Evolutionary conservation across 2,797 vertebrate genomes (phyloP), one percentile per base, ranked within the genome.

Genomic region (Microhierax caerulescens): DNA sequence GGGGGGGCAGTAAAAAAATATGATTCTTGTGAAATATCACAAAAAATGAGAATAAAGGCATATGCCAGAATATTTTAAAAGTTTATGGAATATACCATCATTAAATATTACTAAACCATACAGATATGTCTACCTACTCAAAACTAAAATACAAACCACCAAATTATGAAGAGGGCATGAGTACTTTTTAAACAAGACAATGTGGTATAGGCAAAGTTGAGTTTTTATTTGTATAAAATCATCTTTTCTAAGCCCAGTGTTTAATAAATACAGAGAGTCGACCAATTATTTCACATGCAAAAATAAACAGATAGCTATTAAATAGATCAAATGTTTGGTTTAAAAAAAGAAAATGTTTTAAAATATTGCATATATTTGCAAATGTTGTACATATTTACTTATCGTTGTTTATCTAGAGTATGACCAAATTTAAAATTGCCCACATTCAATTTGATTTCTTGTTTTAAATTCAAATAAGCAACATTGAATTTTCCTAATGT

Each of bases 271-370:
- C 79, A 80, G 74, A 86, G 70, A 88, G 39, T 32, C 56, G 23
- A 88, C 51, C n/a, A 96, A 94, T 96, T 97, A 96, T 94, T 97
- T 95, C 89, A 94, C 27, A 23, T 68, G 32, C 78, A 91, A 95
- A 97, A 96, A 85, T 92, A 97, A 97, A 95, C 73, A 87, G 14
- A 23, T 70, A 94, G 68, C 83, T 96, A 97, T 97, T 97, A 96
- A 97, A 93, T 64, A 54, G 36, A 89, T 22, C 90, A 98, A 97
- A 98, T 97, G 96, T 97, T 97, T 95, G 65, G 69, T 10, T 92
- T 92, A 16, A 57, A 77, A 90, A 81, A 95, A 63, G 9, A 96
- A 97, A 97, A 95, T 88, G 63, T 97, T 96, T 97, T 93, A 81
- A 85, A 96, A 91, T 94, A 93, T 67, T 85, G 32, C 24, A 47